Percentiles rank a stretch among this genome's conserved stretches.
These are phyloP conservation scores for Haemorhous mexicanus DNA, from an alignment of 2,113 vertebrate species.

Conservation along the genomic window DNA sequence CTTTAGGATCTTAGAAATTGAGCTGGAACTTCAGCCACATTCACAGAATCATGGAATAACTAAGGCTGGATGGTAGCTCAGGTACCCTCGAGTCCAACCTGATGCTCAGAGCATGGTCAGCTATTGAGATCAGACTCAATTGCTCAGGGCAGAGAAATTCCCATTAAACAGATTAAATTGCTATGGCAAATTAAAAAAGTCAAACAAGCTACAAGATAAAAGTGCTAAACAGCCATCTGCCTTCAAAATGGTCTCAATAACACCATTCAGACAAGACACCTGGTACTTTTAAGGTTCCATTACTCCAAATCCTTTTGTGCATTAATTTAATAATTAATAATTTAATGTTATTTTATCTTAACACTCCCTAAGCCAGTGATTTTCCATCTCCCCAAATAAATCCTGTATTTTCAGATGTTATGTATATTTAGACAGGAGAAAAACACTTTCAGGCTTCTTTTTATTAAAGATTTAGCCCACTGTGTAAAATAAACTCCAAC, in stretches of 20 bases:
- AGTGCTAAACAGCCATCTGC: neutral
- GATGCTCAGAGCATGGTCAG: neutral
- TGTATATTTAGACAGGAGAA: neutral
- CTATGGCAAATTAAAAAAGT: neutral
- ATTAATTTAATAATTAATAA: neutral
- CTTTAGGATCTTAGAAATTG: neutral
- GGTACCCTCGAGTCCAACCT: neutral
- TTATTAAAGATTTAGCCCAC: neutral
- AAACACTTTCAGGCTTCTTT: neutral
- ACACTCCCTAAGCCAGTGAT: neutral
- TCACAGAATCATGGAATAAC: neutral
- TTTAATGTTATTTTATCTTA: neutral
- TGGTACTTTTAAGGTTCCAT: neutral
- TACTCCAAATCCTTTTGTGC: neutral
- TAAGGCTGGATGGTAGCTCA: neutral
- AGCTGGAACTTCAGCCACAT: neutral
- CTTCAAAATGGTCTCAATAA: neutral
- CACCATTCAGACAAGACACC: neutral
- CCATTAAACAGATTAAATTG: neutral
- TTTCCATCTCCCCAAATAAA: neutral
- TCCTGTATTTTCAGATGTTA: neutral
- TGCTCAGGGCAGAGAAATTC: neutral
- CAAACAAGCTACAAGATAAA: neutral
- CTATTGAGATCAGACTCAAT: neutral
- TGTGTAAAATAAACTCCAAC: neutral